Conservation (phyloP, 1,140 invertebrate genomes). For the Heliconius hermathena region DNA sequence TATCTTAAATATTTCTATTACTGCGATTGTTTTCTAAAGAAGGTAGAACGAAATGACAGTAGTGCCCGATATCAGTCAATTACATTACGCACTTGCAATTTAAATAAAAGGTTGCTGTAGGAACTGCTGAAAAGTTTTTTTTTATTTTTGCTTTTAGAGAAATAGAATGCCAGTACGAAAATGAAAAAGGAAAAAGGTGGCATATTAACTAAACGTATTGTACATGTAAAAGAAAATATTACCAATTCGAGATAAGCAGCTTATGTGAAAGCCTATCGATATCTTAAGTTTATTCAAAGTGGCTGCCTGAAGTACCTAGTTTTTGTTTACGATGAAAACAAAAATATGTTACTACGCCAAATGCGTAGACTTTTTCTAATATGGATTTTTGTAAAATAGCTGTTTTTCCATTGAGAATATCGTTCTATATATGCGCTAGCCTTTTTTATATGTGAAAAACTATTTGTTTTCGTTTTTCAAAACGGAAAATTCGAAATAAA, state of each 20-base stretch:
- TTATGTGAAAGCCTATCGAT: neutral
- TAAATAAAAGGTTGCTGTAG: constrained; percentile 32
- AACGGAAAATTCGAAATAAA: too few species aligned
- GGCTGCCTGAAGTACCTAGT: neutral
- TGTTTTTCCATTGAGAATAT: too few species aligned
- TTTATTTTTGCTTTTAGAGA: constrained; percentile 23
- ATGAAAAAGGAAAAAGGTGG: constrained; percentile 11
- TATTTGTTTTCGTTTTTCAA: too few species aligned
- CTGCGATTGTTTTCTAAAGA: constrained; percentile 6
- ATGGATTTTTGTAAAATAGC: too few species aligned
- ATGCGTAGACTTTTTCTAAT: too few species aligned
- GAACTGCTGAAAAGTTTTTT: constrained; percentile 18
- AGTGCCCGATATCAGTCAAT: constrained; percentile 27
- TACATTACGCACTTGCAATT: constrained; percentile 37
- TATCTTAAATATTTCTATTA: too few species aligned
- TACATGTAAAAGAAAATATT: neutral
- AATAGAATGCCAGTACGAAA: constrained; percentile 3
- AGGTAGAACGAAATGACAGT: constrained; percentile 4
- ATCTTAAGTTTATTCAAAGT: neutral
- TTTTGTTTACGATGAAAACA: too few species aligned
- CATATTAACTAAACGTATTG: neutral
- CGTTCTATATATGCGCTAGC: too few species aligned
- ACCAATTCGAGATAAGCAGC: neutral
- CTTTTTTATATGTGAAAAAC: too few species aligned
- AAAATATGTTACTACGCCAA: too few species aligned